Conservation (phyloP, 1,140 invertebrate species). For the Yoshiicerus persimilis region DNA sequence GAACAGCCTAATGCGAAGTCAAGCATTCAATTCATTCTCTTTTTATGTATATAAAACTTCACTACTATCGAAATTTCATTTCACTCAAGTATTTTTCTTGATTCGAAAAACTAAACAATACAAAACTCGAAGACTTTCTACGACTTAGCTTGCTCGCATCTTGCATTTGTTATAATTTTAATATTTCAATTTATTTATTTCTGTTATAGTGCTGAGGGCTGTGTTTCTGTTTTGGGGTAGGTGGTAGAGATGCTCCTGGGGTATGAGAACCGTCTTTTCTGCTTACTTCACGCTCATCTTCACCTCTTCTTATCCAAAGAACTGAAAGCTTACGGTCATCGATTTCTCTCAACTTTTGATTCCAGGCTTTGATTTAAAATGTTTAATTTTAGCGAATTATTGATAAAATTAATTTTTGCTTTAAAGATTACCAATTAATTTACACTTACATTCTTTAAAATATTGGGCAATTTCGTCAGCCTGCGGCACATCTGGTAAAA, state of each 20-base stretch:
- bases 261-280: conserved; percentile 8
- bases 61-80: conserved; percentile 5
- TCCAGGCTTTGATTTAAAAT: conserved; percentile 27
- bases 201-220: conserved; percentile 31
- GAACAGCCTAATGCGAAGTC: neutral
- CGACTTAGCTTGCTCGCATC: conserved; percentile 20
- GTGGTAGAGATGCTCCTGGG: neutral
- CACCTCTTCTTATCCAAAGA: conserved; percentile 20
- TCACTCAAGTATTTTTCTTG: conserved; percentile 5
- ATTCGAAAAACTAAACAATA: conserved; percentile 14
- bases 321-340: conserved; percentile 24
- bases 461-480: conserved; percentile 31
- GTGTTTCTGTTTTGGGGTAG: conserved; percentile 13
- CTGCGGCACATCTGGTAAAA: conserved; percentile 33
- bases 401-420: neutral
- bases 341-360: conserved; percentile 30
- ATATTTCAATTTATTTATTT: conserved; percentile 10
- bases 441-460: conserved; percentile 27
- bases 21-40: neutral
- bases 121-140: conserved; percentile 17
- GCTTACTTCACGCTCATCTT: neutral
- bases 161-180: neutral
- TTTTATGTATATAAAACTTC: conserved; percentile 11
- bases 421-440: no score
- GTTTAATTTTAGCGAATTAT: neutral